Evolutionary conservation across 2,797 vertebrate species (phyloP).

Genomic region (Lepus oiostolus): DNA sequence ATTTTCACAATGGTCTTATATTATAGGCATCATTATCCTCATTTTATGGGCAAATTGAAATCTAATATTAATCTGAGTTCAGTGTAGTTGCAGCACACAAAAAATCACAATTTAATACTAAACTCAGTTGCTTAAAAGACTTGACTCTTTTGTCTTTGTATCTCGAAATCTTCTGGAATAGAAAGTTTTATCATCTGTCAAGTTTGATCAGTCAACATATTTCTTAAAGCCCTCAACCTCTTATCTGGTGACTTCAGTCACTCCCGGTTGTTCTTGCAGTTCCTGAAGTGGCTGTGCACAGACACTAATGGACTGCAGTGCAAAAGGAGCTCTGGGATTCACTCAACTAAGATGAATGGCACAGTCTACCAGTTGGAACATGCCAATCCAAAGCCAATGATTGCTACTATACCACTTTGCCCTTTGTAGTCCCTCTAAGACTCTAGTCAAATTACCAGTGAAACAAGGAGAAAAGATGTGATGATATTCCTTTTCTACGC

Average conservation of each 20-base stretch:
- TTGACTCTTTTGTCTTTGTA: constrained; percentile 11
- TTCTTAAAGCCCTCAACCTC: background rate
- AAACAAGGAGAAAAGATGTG: background rate
- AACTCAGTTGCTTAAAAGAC: constrained; percentile 8
- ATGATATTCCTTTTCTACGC: background rate
- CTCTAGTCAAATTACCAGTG: background rate
- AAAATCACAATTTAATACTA: background rate
- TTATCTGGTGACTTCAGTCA: background rate
- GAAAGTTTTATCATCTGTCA: background rate
- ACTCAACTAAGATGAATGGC: background rate
- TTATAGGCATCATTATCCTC: background rate
- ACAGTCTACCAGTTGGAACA: background rate
- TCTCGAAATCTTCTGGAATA: background rate
- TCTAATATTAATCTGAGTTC: background rate
- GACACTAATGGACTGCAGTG: background rate
- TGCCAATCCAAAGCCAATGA: background rate
- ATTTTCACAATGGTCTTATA: background rate
- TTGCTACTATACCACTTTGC: background rate
- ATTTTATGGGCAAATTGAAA: background rate
- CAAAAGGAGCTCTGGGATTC: background rate
- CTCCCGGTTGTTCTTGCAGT: background rate
- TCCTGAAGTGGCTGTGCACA: background rate
- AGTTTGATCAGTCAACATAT: background rate
- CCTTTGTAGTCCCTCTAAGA: background rate
- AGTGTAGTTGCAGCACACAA: background rate